Base-by-base conservation (phyloP, 1,140 invertebrate genomes). In the Steinernema khuongi region DNA sequence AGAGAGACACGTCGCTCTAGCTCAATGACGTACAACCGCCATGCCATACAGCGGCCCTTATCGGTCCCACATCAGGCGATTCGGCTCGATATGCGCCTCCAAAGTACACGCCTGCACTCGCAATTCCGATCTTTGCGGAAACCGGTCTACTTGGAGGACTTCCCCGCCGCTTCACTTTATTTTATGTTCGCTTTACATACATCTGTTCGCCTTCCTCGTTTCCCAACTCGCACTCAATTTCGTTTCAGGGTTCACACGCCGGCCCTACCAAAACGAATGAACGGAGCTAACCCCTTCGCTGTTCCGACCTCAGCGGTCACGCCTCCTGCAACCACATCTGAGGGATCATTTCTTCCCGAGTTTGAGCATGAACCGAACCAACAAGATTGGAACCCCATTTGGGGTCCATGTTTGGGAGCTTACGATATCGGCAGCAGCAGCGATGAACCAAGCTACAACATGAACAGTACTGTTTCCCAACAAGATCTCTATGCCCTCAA, bases 401-500 rank as follows among this genome's bases (percentile, higher is more conserved):
- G 50, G 50, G 22, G 26, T 22, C 50, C 50, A 22, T n/a, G 11
- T 4, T 22, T 60, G 7, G 50, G 50, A 7, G 50, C 11, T 4
- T 60, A 60, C 50, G 50, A 60, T n/a, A n/a, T n/a, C 50, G 50
- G 50, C 50, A 60, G 50, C 50, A 60, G 50, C 50, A 60, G 50
- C 22, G 50, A 60, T 60, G 50, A 60, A 22, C 50, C 50, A 4
- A 60, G 50, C 50, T 60, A 60, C 50, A 60, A 22, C 26, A 60
- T 60, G 11, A 14, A 60, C 14, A 11, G 26, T 22, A 22, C 14
- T 4, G 11, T 60, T 4, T 60, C 50, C 7, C 50, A 60, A 22
- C 50, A 60, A 4, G 50, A 60, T 4, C 4, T 60, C 14, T 11
- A 26, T 4, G 19, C 50, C 14, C 22, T 60, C 14, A 60, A 60